phyloP scores from a whole-genome alignment of 2,113 vertebrate genomes.

The Micronycteris hirsuta region DNA sequence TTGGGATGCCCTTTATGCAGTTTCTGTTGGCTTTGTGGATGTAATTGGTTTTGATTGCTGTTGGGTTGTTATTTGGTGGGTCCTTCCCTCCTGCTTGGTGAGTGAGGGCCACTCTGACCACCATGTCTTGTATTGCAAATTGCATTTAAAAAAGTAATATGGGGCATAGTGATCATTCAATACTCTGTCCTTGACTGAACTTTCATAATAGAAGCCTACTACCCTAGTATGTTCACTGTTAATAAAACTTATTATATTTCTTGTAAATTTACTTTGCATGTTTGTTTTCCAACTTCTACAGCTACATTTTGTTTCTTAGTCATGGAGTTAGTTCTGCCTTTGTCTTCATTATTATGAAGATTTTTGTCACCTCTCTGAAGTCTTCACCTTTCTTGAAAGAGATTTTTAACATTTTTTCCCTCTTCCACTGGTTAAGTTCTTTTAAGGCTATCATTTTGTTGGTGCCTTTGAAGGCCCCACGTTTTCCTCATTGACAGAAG shows the following conservation, averaged over 20 bases:
- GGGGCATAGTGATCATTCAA: not conserved
- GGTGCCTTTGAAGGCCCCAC: not conserved
- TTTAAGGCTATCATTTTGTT: not conserved
- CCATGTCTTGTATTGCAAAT: too few species aligned
- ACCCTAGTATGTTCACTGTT: not conserved
- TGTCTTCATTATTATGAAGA: not conserved
- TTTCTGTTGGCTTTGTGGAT: too few species aligned
- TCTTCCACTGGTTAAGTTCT: not conserved
- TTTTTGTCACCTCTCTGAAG: not conserved
- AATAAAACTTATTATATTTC: not conserved
- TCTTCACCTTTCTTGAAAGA: not conserved
- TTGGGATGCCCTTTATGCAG: too few species aligned
- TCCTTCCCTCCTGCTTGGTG: too few species aligned
- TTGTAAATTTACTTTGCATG: not conserved
- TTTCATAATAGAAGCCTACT: not conserved
- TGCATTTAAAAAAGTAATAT: not conserved
- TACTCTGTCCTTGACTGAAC: not conserved
- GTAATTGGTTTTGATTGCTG: too few species aligned
- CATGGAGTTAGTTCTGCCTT: not conserved
- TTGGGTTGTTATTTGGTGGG: too few species aligned
- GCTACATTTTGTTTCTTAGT: not conserved
- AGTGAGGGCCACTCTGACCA: too few species aligned
- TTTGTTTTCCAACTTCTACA: not conserved
- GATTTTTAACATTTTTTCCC: not conserved
- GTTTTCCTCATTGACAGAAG: rapidly evolving